Percentiles rank a stretch among this genome's conserved stretches.
These are phyloP conservation scores for Festucalex cinctus DNA, from an alignment of 2,113 vertebrate genomes.

Conservation along the genomic window DNA sequence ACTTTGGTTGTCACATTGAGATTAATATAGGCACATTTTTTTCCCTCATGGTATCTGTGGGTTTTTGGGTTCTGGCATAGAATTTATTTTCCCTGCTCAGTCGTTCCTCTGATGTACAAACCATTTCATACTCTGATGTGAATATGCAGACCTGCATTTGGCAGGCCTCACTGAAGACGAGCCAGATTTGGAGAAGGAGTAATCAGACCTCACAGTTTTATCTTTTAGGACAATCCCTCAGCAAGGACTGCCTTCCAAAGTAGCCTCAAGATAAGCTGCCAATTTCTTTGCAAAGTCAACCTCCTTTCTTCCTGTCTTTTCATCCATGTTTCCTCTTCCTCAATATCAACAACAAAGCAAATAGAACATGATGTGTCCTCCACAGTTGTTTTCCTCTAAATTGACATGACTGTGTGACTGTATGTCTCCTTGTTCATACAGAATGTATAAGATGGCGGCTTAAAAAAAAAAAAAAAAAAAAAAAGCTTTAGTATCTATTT, in stretches of 20 bases:
- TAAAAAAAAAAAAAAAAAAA: conserved; percentile 19
- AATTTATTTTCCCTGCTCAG: neutral
- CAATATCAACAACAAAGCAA: neutral
- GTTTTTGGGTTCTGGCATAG: neutral
- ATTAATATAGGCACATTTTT: neutral
- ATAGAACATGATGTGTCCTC: neutral
- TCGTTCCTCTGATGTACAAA: neutral
- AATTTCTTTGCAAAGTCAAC: conserved; percentile 11
- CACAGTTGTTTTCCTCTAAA: conserved; percentile 8
- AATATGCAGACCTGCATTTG: conserved; percentile 18
- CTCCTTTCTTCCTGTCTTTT: neutral
- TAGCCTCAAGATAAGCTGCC: conserved; percentile 25
- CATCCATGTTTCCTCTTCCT: neutral
- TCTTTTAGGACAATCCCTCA: conserved; percentile 33
- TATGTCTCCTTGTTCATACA: conserved; percentile 16
- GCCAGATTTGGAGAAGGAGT: conserved; percentile 13
- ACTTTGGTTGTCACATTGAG: neutral
- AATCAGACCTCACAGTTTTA: conserved; percentile 26
- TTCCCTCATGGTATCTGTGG: neutral
- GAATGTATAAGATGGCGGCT: conserved; percentile 14
- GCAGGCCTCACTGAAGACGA: conserved; percentile 15
- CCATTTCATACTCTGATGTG: neutral
- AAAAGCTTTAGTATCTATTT: conserved; percentile 34
- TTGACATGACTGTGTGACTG: conserved; percentile 12
- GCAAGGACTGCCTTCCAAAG: conserved; percentile 24